phyloP scores from a whole-genome alignment of 2,113 vertebrate genomes.

The Aldabrachelys gigantea region DNA sequence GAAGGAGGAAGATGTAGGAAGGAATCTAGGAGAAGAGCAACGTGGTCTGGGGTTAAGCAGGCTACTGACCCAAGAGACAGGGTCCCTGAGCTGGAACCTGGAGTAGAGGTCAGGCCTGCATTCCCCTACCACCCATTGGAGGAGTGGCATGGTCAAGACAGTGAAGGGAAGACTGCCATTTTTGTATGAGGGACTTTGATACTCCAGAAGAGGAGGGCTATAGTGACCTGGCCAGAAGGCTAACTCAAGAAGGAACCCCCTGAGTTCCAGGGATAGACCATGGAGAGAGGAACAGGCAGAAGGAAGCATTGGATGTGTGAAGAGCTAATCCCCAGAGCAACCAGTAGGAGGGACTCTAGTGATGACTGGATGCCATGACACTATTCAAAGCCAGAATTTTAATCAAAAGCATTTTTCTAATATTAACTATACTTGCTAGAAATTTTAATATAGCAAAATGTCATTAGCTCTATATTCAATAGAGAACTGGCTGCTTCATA shows the following conservation, averaged over 20 bases:
- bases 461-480: neutral
- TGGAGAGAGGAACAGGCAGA: neutral
- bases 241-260: neutral
- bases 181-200: neutral
- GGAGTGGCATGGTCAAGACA: neutral
- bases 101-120: neutral
- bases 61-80: neutral
- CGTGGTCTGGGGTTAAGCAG: neutral
- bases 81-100: neutral
- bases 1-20: neutral
- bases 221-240: neutral
- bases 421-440: neutral
- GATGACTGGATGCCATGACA: neutral
- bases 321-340: neutral
- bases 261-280: neutral
- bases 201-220: neutral
- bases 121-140: neutral
- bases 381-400: neutral
- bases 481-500: neutral
- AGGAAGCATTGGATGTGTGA: neutral
- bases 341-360: neutral
- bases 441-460: neutral
- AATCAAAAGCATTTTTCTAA: neutral
- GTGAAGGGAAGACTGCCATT: neutral
- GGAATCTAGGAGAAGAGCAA: neutral